phyloP scores from a whole-genome alignment of 2,888 invertebrate genomes.

The Laspeyria flexula region DNA sequence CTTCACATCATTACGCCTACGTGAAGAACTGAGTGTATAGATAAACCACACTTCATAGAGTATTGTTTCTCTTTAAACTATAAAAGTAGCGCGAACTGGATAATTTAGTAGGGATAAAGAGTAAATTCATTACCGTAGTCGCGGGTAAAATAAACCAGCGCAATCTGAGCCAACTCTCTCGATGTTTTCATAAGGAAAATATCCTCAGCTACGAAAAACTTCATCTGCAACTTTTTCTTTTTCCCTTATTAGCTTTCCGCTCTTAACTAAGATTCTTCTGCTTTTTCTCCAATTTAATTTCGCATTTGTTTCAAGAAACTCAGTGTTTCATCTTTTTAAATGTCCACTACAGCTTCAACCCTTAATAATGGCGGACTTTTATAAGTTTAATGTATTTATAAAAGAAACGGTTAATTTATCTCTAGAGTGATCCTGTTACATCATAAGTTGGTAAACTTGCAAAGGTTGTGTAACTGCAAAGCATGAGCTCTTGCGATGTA shows the following conservation, averaged over 20 bases:
- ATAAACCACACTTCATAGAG: background rate
- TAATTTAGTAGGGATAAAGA: slow-evolving; percentile 56
- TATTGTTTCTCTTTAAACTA: background rate
- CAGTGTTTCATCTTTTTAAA: slow-evolving; percentile 47
- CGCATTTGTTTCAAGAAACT: slow-evolving; percentile 54
- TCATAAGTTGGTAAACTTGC: background rate
- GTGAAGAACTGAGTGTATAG: background rate
- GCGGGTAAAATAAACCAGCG: slow-evolving; percentile 57
- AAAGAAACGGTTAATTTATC: slow-evolving; percentile 7
- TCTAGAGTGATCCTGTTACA: no score
- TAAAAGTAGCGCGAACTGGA: slow-evolving; percentile 22
- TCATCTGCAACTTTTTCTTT: slow-evolving; percentile 70
- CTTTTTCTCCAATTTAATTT: slow-evolving; percentile 67
- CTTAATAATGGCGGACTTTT: slow-evolving; percentile 25
- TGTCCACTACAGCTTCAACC: slow-evolving; percentile 45
- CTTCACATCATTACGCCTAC: background rate
- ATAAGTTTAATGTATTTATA: slow-evolving; percentile 17
- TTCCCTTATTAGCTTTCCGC: slow-evolving; percentile 69
- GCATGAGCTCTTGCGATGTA: no score
- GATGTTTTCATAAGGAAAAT: slow-evolving; percentile 74
- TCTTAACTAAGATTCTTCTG: slow-evolving; percentile 70
- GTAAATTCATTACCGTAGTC: slow-evolving; percentile 59
- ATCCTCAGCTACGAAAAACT: slow-evolving; percentile 70
- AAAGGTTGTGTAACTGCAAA: no score
- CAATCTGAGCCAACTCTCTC: slow-evolving; percentile 62